Conservation (phyloP, 2,113 vertebrate genomes). For the Gambusia affinis region DNA sequence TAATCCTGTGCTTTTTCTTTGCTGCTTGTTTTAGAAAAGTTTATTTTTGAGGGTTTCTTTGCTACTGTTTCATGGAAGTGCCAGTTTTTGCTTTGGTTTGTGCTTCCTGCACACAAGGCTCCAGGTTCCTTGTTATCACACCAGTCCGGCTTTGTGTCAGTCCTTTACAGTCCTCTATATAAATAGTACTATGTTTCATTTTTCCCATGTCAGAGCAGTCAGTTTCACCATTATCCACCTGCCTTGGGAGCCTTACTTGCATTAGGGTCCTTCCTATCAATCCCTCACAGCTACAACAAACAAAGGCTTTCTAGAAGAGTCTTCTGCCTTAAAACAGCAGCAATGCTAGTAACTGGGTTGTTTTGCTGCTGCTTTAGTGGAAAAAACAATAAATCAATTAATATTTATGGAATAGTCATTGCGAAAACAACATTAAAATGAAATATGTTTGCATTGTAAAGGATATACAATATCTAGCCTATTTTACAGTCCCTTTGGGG, state of each 20-base stretch:
- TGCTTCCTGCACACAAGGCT: background rate
- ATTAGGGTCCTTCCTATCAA: background rate
- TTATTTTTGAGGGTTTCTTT: background rate
- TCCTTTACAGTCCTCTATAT: background rate
- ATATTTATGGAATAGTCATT: background rate
- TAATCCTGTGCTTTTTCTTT: too few relatives aligned
- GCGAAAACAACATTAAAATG: background rate
- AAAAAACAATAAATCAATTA: background rate
- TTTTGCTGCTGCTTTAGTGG: background rate
- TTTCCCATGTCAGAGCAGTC: background rate
- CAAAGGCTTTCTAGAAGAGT: background rate
- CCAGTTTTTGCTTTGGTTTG: background rate
- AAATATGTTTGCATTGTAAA: conserved; percentile 1
- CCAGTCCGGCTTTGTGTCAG: background rate
- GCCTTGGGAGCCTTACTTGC: background rate
- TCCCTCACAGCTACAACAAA: background rate
- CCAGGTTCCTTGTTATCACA: background rate
- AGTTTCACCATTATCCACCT: background rate
- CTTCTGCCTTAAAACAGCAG: background rate
- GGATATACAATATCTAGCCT: background rate
- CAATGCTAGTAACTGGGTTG: background rate
- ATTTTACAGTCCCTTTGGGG: background rate
- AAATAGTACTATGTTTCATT: background rate
- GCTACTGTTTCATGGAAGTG: background rate
- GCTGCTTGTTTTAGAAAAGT: background rate